A percentile compares a stretch with the other conserved stretches of the same genome.
Evolutionary conservation across 1,140 invertebrate species (phyloP).

Genomic region (Physella acuta): DNA sequence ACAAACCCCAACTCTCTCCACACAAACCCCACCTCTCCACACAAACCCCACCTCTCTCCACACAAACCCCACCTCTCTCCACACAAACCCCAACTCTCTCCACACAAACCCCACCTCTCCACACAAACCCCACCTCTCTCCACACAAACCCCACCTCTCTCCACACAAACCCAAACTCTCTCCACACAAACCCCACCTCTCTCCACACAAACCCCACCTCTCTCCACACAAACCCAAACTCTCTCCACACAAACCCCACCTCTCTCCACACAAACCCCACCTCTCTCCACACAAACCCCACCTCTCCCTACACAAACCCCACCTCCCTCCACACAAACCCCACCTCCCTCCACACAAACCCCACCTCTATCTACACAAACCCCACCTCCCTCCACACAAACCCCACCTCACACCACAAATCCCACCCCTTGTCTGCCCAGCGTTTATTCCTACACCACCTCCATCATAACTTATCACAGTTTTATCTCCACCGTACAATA

Average conservation of each 20-base stretch:
- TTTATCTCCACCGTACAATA: too few species aligned
- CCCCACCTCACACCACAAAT: too few species aligned
- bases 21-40: neutral
- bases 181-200: neutral
- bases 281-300: too few species aligned
- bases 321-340: too few species aligned
- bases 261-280: neutral
- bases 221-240: neutral
- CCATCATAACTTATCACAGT: too few species aligned
- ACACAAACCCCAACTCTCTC: neutral
- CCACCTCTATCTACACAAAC: too few species aligned
- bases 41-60: neutral
- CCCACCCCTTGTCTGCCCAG: too few species aligned
- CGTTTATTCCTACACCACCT: too few species aligned
- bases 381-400: too few species aligned
- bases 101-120: neutral
- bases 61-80: neutral
- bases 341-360: too few species aligned
- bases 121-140: neutral
- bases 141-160: neutral
- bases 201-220: neutral
- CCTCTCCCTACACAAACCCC: too few species aligned
- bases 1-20: neutral
- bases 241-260: neutral
- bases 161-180: neutral